Conservation (phyloP, 2,888 invertebrate genomes). For the Callinectes sapidus region DNA sequence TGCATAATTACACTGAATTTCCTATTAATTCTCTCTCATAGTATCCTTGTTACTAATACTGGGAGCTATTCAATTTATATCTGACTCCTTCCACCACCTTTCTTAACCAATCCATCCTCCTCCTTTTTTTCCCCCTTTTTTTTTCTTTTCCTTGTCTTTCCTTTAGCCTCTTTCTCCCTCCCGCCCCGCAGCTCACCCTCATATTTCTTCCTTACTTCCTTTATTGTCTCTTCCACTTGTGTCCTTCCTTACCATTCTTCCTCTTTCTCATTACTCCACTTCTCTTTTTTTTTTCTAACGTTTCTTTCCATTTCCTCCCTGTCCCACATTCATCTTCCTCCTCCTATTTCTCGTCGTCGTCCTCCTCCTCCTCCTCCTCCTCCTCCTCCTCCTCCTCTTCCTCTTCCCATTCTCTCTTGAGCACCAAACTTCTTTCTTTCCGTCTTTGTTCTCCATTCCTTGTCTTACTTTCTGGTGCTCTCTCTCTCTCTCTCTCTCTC, state of each 20-base stretch:
- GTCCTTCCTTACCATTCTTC: not conserved
- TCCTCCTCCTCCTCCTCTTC: not conserved
- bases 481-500: constrained; percentile 6
- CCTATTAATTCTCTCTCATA: not conserved
- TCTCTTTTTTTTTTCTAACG: not conserved
- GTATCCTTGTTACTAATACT: not conserved
- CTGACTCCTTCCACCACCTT: not conserved
- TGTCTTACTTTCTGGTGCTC: not conserved
- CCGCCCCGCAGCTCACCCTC: constrained; percentile 1
- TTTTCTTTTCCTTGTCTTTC: not conserved
- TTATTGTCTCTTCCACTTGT: not conserved
- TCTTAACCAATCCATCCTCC: not conserved
- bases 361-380: no score
- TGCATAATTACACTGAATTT: not conserved
- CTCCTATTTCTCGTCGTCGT: no score
- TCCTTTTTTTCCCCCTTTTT: not conserved
- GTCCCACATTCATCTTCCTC: not conserved
- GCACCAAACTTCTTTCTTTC: not conserved
- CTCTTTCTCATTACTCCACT: not conserved
- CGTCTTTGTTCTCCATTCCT: not conserved
- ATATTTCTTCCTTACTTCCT: not conserved
- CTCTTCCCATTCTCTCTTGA: not conserved
- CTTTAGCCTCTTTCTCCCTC: not conserved
- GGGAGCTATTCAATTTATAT: not conserved
- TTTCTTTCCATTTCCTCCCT: not conserved